Evolutionary conservation across 2,888 invertebrate species (phyloP), one percentile per base, ranked within the genome.

Genomic region (Aquatica leii): DNA sequence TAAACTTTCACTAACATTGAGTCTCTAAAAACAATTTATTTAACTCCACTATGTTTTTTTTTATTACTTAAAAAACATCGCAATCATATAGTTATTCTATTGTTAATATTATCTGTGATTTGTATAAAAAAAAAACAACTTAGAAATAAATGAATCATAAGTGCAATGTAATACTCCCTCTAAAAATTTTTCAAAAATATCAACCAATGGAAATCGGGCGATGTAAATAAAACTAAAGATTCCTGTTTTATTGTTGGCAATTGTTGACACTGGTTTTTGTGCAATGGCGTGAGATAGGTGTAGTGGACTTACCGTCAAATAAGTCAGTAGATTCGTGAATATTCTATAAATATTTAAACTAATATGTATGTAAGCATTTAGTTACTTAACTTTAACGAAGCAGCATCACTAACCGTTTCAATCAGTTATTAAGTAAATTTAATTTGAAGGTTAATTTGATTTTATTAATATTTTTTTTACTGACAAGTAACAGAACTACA

Each of bases 371-470:
- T 24, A 24, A 24, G 24, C 24, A 24, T 24, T 24, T 24, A 24
- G 24, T 24, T 24, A 24, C 24, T 24, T 24, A 24, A 24, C 24
- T 24, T 24, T 6, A 24, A 24, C 24, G 24, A 24, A 6, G 24
- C 24, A 24, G 24, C 6, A 24, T 24, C 24, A 6, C 4, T 24
- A 24, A 43, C 15, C 6, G 17, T 15, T 43, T 43, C 12, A 14
- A 18, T 20, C 3, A 18, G 46, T 46, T 46, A 15, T 18, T 46
- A 46, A 46, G 18, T 18, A 46, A 17, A 18, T 18, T 5, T n/a
- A 46, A 46, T 46, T 46, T 46, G 46, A 46, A 46, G 46, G 46
- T 46, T 46, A 46, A 46, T 46, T 46, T 46, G 18, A 46, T 46
- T 46, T 46, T 46, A 43, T 46, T 46, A 46, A 46, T 46, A 17